Conservation (phyloP, 1,140 invertebrate genomes). For the Stenopsyche tienmushanensis region DNA sequence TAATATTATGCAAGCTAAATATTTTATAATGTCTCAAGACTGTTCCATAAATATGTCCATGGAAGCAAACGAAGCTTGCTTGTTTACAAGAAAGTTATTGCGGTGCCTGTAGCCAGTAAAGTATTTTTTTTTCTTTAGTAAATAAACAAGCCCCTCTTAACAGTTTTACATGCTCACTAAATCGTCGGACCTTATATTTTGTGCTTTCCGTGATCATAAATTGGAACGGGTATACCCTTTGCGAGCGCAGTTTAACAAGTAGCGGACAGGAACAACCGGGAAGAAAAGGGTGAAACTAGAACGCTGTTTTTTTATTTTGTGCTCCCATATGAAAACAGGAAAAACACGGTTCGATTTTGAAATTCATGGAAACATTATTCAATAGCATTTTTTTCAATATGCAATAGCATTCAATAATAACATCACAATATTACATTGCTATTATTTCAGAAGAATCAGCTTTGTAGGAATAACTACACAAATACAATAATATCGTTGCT, state of each 20-base stretch:
- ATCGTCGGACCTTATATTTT: constrained; percentile 22
- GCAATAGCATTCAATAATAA: too few species aligned
- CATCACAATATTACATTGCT: too few species aligned
- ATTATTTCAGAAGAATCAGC: too few species aligned
- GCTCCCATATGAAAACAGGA: too few species aligned
- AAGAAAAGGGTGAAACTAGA: not conserved
- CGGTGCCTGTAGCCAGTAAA: constrained; percentile 23
- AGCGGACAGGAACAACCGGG: not conserved
- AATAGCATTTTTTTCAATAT: too few species aligned
- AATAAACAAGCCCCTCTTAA: constrained; percentile 37
- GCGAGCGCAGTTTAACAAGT: not conserved
- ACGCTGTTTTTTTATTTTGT: too few species aligned
- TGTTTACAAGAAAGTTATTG: constrained; percentile 23
- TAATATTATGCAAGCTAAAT: not conserved
- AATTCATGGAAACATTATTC: too few species aligned
- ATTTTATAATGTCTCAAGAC: not conserved
- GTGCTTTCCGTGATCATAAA: not conserved
- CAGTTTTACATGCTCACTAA: constrained; percentile 33
- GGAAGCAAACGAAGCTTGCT: not conserved
- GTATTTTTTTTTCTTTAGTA: constrained; percentile 31
- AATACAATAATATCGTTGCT: too few species aligned
- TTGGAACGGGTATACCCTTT: not conserved
- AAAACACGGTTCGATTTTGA: too few species aligned
- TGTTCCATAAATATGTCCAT: not conserved
- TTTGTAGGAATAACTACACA: too few species aligned